phyloP scores from a whole-genome alignment of 2,888 invertebrate species.

The Camponotus fellah region DNA sequence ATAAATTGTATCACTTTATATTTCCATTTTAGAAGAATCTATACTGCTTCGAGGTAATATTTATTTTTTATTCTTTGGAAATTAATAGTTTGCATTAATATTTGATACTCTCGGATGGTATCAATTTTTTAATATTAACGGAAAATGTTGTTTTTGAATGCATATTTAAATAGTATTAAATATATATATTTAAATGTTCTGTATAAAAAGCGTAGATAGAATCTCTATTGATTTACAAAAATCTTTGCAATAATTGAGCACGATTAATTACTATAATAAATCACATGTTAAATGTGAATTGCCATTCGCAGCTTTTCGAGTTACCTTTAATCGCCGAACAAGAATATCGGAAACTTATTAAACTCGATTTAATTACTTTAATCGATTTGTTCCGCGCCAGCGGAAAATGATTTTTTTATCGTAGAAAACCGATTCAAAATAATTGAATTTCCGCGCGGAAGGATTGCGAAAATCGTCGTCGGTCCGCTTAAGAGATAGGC shows the following conservation, averaged over 20 bases:
- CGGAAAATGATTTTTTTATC: neutral
- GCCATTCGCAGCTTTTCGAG: neutral
- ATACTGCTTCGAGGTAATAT: neutral
- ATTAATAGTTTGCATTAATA: neutral
- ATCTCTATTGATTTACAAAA: neutral
- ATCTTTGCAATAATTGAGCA: neutral
- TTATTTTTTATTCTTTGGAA: neutral
- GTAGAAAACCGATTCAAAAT: neutral
- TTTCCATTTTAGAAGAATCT: neutral
- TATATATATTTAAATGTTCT: no score
- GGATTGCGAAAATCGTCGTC: neutral
- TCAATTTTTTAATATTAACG: neutral
- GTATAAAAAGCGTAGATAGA: neutral
- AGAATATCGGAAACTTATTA: neutral
- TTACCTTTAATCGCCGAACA: neutral
- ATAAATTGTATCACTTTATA: neutral
- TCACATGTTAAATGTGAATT: neutral
- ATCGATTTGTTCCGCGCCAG: neutral
- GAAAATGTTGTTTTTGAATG: neutral
- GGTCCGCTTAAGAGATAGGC: slow-evolving; percentile 1
- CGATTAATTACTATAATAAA: neutral
- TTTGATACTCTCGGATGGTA: neutral
- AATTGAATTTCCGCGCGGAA: neutral
- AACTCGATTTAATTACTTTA: neutral
- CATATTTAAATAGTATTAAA: neutral